A percentile compares a stretch with the other conserved stretches of the same genome.
Evolutionary conservation across 2,797 vertebrate species (phyloP).

Genomic region (Lutjanus campechanus): DNA sequence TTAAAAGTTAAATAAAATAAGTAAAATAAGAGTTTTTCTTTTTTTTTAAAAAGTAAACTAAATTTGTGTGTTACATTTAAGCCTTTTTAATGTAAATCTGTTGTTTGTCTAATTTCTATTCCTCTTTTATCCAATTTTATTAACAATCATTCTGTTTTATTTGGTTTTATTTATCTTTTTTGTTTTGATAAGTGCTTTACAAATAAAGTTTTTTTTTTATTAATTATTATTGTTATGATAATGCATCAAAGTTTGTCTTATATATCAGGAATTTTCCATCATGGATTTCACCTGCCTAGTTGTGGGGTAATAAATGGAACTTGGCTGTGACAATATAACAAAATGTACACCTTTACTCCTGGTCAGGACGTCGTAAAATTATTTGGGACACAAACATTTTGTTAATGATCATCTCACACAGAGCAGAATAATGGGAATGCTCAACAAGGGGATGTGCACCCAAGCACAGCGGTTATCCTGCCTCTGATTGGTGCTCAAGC

Average conservation of each 20-base stretch:
- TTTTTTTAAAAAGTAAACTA: too few species aligned
- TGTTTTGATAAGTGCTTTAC: too few species aligned
- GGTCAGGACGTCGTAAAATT: slow-evolving; percentile 35
- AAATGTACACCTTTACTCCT: slow-evolving; percentile 20
- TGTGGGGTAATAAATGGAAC: slow-evolving; percentile 19
- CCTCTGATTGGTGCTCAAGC: slow-evolving; percentile 31
- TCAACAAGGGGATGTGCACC: slow-evolving; percentile 47
- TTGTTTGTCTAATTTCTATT: too few species aligned
- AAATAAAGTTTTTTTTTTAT: too few species aligned
- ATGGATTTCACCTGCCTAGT: not conserved
- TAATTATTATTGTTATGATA: too few species aligned
- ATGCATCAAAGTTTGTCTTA: slow-evolving; percentile 3
- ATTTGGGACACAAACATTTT: slow-evolving; percentile 49
- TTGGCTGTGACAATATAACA: slow-evolving; percentile 18
- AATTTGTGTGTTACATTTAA: too few species aligned
- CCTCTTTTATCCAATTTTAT: too few species aligned
- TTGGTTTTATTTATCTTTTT: too few species aligned
- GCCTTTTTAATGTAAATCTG: too few species aligned
- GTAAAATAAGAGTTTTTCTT: too few species aligned
- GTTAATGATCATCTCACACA: slow-evolving; percentile 68
- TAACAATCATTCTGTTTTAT: too few species aligned
- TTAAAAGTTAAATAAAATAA: too few species aligned
- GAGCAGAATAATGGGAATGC: slow-evolving; percentile 30
- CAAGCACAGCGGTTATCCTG: slow-evolving; percentile 30
- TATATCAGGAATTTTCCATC: slow-evolving; percentile 33